Evolutionary conservation across 2,888 invertebrate species (phyloP).

Genomic region (Mycogona germanica): DNA sequence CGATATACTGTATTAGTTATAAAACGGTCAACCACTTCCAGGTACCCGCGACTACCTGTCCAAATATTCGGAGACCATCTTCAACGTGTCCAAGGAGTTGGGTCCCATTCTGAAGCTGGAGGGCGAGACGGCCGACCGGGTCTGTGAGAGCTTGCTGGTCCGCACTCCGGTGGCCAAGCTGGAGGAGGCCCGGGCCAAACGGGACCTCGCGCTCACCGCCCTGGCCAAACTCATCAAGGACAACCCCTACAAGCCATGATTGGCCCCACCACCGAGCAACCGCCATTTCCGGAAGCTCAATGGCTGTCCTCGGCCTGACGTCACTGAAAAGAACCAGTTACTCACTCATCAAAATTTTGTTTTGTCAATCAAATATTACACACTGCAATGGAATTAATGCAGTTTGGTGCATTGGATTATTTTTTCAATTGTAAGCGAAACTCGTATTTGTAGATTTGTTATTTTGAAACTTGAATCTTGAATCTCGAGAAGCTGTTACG

Average conservation of each 20-base stretch:
- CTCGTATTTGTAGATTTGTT: too few relatives aligned
- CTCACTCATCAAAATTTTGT: too few relatives aligned
- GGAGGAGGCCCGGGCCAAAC: conserved; percentile 60
- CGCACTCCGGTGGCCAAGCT: conserved; percentile 62
- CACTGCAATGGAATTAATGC: too few relatives aligned
- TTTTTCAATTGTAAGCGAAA: too few relatives aligned
- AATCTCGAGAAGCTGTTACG: too few relatives aligned
- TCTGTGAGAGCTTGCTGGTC: conserved; percentile 57
- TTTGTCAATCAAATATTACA: too few relatives aligned
- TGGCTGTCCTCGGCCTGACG: too few relatives aligned
- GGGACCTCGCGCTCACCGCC: conserved; percentile 68
- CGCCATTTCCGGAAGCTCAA: too few relatives aligned
- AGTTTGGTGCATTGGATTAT: too few relatives aligned
- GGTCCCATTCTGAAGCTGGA: conserved; percentile 61
- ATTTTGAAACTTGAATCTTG: too few relatives aligned
- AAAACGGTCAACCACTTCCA: conserved; percentile 26
- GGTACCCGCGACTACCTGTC: conserved; percentile 51
- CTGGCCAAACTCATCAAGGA: conserved; percentile 47
- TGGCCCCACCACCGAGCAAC: not conserved
- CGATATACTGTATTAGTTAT: too few relatives aligned
- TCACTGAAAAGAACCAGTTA: too few relatives aligned
- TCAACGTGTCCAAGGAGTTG: conserved; percentile 55
- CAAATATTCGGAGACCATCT: conserved; percentile 46
- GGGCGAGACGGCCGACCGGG: conserved; percentile 47
- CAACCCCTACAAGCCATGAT: conserved; percentile 7